phyloP scores from a whole-genome alignment of 2,797 vertebrate species.

The Channallabes apus region DNA sequence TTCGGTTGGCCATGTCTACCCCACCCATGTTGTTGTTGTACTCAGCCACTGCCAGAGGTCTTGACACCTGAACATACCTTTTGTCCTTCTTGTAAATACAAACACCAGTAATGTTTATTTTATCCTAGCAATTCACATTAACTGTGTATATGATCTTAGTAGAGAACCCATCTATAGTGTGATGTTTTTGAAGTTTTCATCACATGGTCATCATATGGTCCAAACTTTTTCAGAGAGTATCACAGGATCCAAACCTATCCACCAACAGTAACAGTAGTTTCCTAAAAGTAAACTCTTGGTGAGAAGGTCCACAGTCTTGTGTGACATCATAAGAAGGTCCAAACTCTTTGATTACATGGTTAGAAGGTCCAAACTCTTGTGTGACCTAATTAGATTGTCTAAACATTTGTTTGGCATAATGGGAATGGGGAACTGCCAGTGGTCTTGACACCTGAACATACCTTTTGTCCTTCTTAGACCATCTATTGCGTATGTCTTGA shows the following conservation, averaged over 20 bases:
- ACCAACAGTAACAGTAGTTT: too few species aligned
- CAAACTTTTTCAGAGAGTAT: not conserved
- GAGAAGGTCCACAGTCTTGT: too few species aligned
- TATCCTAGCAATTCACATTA: not conserved
- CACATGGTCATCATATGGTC: not conserved
- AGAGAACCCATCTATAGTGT: not conserved
- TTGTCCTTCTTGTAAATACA: too few species aligned
- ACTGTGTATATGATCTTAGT: not conserved
- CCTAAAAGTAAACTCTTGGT: too few species aligned
- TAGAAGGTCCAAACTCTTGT: too few species aligned
- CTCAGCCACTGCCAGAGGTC: too few species aligned
- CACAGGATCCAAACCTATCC: not conserved
- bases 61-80: too few species aligned
- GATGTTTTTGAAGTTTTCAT: not conserved
- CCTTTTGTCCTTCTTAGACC: too few species aligned
- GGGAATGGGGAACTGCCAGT: too few species aligned
- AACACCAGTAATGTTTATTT: not conserved
- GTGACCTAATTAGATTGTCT: not conserved
- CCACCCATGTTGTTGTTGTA: not conserved
- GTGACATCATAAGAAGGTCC: not conserved
- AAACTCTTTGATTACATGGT: too few species aligned
- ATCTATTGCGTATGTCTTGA: not conserved
- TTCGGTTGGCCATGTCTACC: not conserved
- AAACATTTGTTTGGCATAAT: not conserved
- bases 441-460: too few species aligned